These are phyloP conservation scores for Drosophila ercepeae DNA, from an alignment of 1,140 invertebrate genomes.

Conservation along the genomic window DNA sequence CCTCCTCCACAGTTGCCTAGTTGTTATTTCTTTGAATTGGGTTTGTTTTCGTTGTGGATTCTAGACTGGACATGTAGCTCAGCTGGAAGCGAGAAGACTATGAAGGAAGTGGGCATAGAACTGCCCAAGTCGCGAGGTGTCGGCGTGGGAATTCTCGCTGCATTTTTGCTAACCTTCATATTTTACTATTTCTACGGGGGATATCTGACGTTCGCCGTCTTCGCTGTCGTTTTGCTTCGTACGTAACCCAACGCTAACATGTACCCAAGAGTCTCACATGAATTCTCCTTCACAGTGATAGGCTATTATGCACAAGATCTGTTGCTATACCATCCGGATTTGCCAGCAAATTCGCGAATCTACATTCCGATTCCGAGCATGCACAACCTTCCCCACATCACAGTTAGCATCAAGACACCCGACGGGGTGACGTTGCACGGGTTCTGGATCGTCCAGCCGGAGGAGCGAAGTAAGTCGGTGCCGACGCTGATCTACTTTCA, in stretches of 20 bases:
- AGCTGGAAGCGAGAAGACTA: slow-evolving; percentile 36
- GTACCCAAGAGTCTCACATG: not conserved
- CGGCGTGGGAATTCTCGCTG: slow-evolving; percentile 60
- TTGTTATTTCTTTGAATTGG: not conserved
- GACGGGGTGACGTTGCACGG: slow-evolving; percentile 93
- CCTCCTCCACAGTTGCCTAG: not conserved
- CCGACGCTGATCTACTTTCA: slow-evolving; percentile 96
- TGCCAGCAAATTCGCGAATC: slow-evolving; percentile 93
- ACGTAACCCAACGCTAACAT: too few relatives aligned
- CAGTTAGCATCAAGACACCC: slow-evolving; percentile 89
- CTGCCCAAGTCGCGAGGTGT: slow-evolving; percentile 73
- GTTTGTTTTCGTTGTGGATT: not conserved
- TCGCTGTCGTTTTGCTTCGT: slow-evolving; percentile 89
- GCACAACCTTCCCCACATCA: slow-evolving; percentile 90
- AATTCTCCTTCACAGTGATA: slow-evolving; percentile 85
- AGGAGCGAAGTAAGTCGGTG: slow-evolving; percentile 86
- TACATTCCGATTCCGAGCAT: slow-evolving; percentile 93
- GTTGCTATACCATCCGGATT: slow-evolving; percentile 94
- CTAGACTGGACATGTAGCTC: slow-evolving; percentile 46
- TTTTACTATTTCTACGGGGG: slow-evolving; percentile 93
- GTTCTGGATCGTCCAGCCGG: slow-evolving; percentile 93
- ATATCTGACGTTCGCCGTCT: slow-evolving; percentile 88
- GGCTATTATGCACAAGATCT: slow-evolving; percentile 94
- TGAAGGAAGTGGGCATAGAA: slow-evolving; percentile 76
- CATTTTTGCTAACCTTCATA: slow-evolving; percentile 85